These are phyloP conservation scores for Girardia tigrina DNA, from an alignment of 2,888 invertebrate genomes.

Conservation along the genomic window DNA sequence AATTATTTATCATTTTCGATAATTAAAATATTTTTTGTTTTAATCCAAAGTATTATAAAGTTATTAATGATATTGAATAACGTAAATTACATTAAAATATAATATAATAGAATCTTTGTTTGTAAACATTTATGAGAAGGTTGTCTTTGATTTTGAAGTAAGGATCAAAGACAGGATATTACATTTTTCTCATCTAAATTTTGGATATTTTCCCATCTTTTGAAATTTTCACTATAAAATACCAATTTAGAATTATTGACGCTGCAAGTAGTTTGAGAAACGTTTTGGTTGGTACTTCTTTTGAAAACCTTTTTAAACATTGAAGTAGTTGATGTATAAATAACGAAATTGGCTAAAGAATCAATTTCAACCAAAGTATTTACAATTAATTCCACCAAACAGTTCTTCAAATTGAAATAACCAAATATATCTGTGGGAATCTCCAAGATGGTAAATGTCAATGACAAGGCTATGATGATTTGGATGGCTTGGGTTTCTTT, in stretches of 20 bases:
- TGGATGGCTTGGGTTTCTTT: slow-evolving; percentile 30
- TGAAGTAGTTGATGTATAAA: slow-evolving; percentile 33
- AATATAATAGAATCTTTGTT: no score
- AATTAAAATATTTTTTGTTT: no score
- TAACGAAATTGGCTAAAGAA: slow-evolving; percentile 33
- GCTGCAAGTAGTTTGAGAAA: neutral
- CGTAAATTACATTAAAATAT: no score
- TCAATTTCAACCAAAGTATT: slow-evolving; percentile 33
- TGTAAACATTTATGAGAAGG: no score
- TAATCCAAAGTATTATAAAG: no score
- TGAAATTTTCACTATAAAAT: neutral
- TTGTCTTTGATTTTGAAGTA: no score
- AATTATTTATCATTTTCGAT: no score
- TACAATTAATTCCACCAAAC: slow-evolving; percentile 23
- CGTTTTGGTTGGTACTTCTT: neutral
- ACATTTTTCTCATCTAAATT: no score
- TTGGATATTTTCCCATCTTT: no score
- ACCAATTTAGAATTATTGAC: neutral
- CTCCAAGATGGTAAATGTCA: slow-evolving; percentile 30
- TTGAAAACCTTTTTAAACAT: slow-evolving; percentile 28
- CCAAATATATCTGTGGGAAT: slow-evolving; percentile 34
- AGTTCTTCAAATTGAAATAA: slow-evolving; percentile 31
- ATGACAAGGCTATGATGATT: slow-evolving; percentile 30
- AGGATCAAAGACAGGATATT: no score
- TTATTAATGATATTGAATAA: no score